These are phyloP conservation scores for Drosophila atripex DNA, from an alignment of 2,888 invertebrate species.

Conservation along the genomic window DNA sequence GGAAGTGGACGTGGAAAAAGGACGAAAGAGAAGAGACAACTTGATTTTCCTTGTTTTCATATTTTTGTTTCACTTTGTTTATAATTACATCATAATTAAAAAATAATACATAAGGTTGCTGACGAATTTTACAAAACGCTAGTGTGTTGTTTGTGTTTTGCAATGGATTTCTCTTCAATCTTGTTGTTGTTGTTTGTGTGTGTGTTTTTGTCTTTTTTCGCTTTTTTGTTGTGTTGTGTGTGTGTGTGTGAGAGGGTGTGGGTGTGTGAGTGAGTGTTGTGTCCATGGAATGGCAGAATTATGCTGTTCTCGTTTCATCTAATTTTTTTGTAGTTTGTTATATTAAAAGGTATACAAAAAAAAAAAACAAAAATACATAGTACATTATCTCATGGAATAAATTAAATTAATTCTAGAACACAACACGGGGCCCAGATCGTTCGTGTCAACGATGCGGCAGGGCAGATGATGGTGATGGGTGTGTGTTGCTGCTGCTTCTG, in stretches of 20 bases:
- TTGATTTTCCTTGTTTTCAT: constrained; percentile 64
- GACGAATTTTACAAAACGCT: constrained; percentile 75
- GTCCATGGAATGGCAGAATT: constrained; percentile 70
- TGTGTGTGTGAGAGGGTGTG: constrained; percentile 39
- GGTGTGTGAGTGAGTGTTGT: constrained; percentile 51
- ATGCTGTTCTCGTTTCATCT: constrained; percentile 49
- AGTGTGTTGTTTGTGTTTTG: constrained; percentile 60
- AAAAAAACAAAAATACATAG: constrained; percentile 64
- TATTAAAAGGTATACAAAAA: constrained; percentile 70
- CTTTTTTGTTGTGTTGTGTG: constrained; percentile 9
- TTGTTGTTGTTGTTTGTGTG: constrained; percentile 48
- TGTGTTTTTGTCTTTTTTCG: constrained; percentile 16
- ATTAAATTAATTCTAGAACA: constrained; percentile 77
- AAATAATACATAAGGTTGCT: constrained; percentile 83
- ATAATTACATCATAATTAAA: constrained; percentile 84
- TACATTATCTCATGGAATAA: constrained; percentile 75
- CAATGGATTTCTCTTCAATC: constrained; percentile 24
- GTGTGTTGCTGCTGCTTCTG: constrained; percentile 25
- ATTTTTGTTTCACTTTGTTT: constrained; percentile 81
- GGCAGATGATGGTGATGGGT: constrained; percentile 19
- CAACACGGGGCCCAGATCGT: constrained; percentile 55
- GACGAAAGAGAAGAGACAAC: constrained; percentile 51
- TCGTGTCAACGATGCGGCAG: no score
- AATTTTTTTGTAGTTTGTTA: constrained; percentile 58
- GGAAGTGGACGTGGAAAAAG: no score